Evolutionary conservation across 1,140 invertebrate genomes (phyloP).

Genomic region (Subanguina moxae): DNA sequence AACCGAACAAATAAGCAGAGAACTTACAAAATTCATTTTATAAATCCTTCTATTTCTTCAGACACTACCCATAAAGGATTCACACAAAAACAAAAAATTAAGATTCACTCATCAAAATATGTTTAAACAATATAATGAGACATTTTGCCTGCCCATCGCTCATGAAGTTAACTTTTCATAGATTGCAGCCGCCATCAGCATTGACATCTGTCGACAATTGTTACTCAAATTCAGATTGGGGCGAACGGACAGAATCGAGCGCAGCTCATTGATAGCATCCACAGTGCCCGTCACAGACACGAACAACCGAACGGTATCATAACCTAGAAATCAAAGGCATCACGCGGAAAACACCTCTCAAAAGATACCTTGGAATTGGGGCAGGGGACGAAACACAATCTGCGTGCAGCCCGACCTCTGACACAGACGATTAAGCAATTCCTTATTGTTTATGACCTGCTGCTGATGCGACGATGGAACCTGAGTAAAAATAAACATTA

Average conservation of each 20-base stretch:
- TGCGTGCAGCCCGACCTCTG: slow-evolving; percentile 28
- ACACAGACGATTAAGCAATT: slow-evolving; percentile 22
- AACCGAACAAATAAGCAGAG: too few relatives aligned
- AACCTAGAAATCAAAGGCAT: slow-evolving; percentile 6
- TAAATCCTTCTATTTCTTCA: too few relatives aligned
- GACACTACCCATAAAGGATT: too few relatives aligned
- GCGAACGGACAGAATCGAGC: slow-evolving; percentile 21
- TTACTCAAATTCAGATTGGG: slow-evolving; percentile 23
- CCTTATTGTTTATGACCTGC: slow-evolving; percentile 31
- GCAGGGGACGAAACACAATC: slow-evolving; percentile 38
- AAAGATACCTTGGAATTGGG: slow-evolving; percentile 16
- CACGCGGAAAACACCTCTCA: neutral
- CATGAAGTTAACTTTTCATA: slow-evolving; percentile 15
- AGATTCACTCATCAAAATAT: too few relatives aligned
- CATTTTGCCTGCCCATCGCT: too few relatives aligned
- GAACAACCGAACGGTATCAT: slow-evolving; percentile 22
- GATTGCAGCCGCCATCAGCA: slow-evolving; percentile 18
- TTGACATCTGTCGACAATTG: slow-evolving; percentile 36
- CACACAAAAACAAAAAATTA: too few relatives aligned
- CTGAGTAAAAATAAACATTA: too few relatives aligned
- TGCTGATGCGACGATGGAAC: slow-evolving; percentile 8
- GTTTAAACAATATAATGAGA: too few relatives aligned
- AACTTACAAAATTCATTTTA: too few relatives aligned
- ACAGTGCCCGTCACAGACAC: slow-evolving; percentile 29
- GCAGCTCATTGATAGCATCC: slow-evolving; percentile 27